A percentile compares a stretch with the other conserved stretches of the same genome.
phyloP scores from a whole-genome alignment of 2,113 vertebrate species.

The Lonchura striata region DNA sequence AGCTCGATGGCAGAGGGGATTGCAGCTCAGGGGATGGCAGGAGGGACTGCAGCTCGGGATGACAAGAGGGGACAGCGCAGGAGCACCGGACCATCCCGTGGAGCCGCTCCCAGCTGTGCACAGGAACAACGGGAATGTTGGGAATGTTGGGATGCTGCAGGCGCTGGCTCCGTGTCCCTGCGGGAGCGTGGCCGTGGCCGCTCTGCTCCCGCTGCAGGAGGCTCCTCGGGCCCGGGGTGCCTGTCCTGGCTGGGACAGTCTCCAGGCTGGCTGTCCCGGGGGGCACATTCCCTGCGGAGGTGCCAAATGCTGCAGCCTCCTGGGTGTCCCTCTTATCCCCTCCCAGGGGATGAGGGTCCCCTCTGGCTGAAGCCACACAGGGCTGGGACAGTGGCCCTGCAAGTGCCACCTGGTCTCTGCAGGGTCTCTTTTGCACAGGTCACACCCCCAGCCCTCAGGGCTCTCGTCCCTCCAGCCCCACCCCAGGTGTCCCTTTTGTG shows the following conservation, averaged over 20 bases:
- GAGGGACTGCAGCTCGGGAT: neutral
- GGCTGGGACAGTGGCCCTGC: neutral
- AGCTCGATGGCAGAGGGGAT: no score
- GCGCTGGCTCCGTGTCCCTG: neutral
- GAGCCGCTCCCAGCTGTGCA: neutral
- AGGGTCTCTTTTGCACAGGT: neutral
- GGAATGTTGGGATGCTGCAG: neutral
- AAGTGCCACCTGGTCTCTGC: neutral
- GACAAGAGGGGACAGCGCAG: fast-evolving
- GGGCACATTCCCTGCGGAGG: fast-evolving
- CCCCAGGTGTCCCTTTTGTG: neutral
- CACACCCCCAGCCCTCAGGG: neutral
- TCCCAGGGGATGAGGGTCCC: neutral
- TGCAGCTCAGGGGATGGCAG: neutral
- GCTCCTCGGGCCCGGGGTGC: neutral
- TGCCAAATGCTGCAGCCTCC: neutral
- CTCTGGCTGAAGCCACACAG: fast-evolving
- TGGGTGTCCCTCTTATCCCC: neutral
- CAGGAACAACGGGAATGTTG: neutral
- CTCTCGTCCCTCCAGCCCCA: neutral
- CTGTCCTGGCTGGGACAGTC: neutral
- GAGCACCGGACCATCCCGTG: neutral
- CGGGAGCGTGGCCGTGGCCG: fast-evolving
- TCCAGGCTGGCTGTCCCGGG: neutral
- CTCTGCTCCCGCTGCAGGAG: neutral